Conservation (phyloP, 2,888 invertebrate genomes). For the Acanthacorydalis orientalis region DNA sequence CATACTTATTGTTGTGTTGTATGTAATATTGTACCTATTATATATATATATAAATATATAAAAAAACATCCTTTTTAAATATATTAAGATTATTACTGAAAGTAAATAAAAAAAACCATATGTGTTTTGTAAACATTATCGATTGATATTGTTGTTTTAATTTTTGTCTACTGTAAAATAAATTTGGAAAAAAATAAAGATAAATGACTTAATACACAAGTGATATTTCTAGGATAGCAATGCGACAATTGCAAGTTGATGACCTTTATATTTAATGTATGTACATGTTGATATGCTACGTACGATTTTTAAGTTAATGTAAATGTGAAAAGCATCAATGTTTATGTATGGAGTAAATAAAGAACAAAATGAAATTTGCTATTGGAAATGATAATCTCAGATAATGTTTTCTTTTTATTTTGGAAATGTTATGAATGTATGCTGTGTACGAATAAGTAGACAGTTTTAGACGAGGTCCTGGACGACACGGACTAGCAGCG, state of each 20-base stretch:
- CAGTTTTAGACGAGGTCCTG: too few relatives aligned
- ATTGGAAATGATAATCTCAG: too few relatives aligned
- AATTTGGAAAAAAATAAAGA: conserved; percentile 5
- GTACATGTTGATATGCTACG: conserved; percentile 6
- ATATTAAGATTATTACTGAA: conserved; percentile 5
- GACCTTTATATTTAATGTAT: conserved; percentile 3
- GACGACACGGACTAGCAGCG: too few relatives aligned
- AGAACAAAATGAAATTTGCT: not conserved
- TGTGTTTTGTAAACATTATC: conserved; percentile 11
- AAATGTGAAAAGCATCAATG: conserved; percentile 3
- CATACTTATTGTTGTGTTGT: conserved; percentile 11
- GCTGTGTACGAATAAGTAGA: too few relatives aligned
- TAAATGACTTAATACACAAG: not conserved
- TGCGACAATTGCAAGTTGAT: not conserved
- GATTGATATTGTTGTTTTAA: conserved; percentile 7
- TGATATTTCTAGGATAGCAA: conserved; percentile 7
- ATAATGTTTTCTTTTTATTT: too few relatives aligned
- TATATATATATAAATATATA: conserved; percentile 23
- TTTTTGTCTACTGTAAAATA: conserved; percentile 4
- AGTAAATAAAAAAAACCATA: conserved; percentile 6
- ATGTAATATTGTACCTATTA: conserved; percentile 26
- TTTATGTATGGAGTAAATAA: conserved; percentile 5
- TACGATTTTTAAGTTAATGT: conserved; percentile 7
- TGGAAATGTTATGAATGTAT: too few relatives aligned
- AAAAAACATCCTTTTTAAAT: conserved; percentile 3